Percentiles rank a stretch among this genome's conserved stretches.
These are phyloP conservation scores for Phenganax marumi DNA, from an alignment of 92 coral and sea anemone species.

Conservation along the genomic window DNA sequence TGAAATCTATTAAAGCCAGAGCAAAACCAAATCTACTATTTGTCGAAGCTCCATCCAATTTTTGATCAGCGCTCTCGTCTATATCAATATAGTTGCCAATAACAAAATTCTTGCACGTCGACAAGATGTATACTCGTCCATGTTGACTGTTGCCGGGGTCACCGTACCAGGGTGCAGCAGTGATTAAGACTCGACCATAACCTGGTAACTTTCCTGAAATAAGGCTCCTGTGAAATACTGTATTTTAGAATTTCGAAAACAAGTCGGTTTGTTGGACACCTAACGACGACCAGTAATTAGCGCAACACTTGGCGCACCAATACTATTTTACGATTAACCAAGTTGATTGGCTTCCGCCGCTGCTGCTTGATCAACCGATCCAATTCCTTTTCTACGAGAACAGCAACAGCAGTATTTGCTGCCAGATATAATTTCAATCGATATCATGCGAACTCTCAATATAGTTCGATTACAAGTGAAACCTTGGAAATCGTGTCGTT, in stretches of 20 bases:
- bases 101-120: conserved; percentile 53
- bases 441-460: too few relatives aligned
- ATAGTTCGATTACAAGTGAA: too few relatives aligned
- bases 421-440: too few relatives aligned
- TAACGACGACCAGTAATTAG: neutral
- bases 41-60: conserved; percentile 67
- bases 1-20: conserved; percentile 78
- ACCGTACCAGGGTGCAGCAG: conserved; percentile 92
- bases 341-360: too few relatives aligned
- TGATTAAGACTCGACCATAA: conserved; percentile 49
- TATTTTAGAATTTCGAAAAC: neutral
- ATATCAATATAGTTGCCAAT: conserved; percentile 56
- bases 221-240: conserved; percentile 61
- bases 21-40: conserved; percentile 88
- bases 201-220: conserved; percentile 71
- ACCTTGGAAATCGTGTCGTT: too few relatives aligned
- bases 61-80: conserved; percentile 63
- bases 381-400: too few relatives aligned
- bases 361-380: too few relatives aligned
- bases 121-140: conserved; percentile 77
- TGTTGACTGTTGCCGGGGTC: conserved; percentile 79
- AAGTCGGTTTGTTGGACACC: neutral
- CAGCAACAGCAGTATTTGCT: too few relatives aligned
- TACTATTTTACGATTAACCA: too few relatives aligned
- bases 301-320: neutral